These are phyloP conservation scores for Chalcosyrphus nemorum DNA, from an alignment of 2,888 invertebrate species.

Conservation along the genomic window DNA sequence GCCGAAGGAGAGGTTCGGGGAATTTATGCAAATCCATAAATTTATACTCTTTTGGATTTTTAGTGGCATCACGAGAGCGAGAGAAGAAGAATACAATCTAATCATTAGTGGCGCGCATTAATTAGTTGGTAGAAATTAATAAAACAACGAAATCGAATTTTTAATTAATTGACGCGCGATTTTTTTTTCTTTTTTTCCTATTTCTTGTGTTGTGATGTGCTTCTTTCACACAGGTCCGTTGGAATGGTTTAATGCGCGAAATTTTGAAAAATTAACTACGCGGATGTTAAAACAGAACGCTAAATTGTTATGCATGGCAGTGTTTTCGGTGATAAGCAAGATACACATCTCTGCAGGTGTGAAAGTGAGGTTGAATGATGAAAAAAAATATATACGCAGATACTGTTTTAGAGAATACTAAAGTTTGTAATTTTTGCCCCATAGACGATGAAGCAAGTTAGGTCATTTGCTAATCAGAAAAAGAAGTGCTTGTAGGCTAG, in stretches of 20 bases:
- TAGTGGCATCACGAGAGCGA: not conserved
- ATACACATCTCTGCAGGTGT: not conserved
- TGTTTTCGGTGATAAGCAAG: not conserved
- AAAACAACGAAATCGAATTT: conserved; percentile 66
- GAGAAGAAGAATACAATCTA: conserved; percentile 36
- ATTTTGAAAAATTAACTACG: not conserved
- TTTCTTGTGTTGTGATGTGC: no score
- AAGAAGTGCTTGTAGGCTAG: no score
- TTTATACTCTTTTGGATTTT: conserved; percentile 2
- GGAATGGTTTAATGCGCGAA: conserved; percentile 8
- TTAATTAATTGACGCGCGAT: conserved; percentile 56
- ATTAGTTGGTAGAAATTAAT: conserved; percentile 51
- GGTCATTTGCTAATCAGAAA: no score
- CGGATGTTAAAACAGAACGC: conserved; percentile 7
- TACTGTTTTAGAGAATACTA: no score
- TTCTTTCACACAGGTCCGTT: not conserved
- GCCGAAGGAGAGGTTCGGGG: not conserved
- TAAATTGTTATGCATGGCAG: not conserved
- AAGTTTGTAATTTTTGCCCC: no score
- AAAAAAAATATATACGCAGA: not conserved
- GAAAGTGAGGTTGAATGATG: not conserved
- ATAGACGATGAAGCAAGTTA: no score
- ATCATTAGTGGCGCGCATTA: conserved; percentile 63
- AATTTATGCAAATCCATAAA: conserved; percentile 54
- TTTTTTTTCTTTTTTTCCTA: conserved; percentile 19